Evolutionary conservation across 2,888 invertebrate genomes (phyloP), one percentile per base, ranked within the genome.

Genomic region (Chrysomela aeneicollis): DNA sequence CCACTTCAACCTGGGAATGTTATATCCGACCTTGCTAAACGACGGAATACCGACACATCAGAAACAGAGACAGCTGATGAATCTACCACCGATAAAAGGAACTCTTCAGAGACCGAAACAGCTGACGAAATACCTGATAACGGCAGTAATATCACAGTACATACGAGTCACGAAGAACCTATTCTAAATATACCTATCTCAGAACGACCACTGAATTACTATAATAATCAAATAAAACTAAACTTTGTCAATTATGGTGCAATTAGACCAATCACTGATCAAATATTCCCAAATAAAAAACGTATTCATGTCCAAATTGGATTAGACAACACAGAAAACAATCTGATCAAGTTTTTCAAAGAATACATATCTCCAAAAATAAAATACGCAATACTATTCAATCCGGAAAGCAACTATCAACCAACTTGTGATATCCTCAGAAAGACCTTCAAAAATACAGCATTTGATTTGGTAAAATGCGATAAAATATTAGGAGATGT

Each of bases 401-500:
- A n/a, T n/a, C n/a, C n/a, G n/a, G n/a, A n/a, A n/a, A n/a, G n/a
- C n/a, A n/a, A n/a, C n/a, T n/a, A n/a, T 2, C 5, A 19, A 19
- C n/a, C 22, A 50, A 49, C 19, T 17, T 17, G 49, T 19, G 19
- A 54, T 1, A 54, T 30, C 1, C 2, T 54, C 1, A 1, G 5
- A 21, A 55, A 37, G 18, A 55, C 55, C 4, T 55, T 55, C 30
- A 55, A 18, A 19, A 55, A 57, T 6, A 12, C 57, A 1, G 10
- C 57, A 17, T 57, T 19, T 22, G 46, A 19, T 19, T 12, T 46
- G 8, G 46, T 57, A 3, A 46, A 57, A 57, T 57, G 57, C 22
- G 35, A 51, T 9, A 5, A 9, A 35, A 22, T 59, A n/a, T n/a
- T n/a, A 46, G 37, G 51, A 47, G 19, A 53, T 46, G 30, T 49